A percentile compares a stretch with the other conserved stretches of the same genome.
These are phyloP conservation scores for Idris sp. DNA, from an alignment of 1,140 invertebrate species.

Conservation along the genomic window DNA sequence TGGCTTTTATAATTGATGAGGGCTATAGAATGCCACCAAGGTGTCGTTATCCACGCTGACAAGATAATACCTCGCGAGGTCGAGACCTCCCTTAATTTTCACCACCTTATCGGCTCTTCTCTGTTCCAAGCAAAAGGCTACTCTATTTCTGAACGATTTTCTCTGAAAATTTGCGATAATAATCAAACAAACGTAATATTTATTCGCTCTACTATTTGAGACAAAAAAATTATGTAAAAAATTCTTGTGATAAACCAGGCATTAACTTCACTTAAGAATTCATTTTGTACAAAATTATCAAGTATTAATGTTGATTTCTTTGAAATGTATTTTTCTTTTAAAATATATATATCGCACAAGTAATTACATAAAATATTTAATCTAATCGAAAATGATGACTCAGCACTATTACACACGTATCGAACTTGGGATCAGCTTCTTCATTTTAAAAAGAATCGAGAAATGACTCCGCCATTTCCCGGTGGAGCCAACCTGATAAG, in stretches of 20 bases:
- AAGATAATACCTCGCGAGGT: conserved; percentile 75
- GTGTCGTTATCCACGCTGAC: conserved; percentile 75
- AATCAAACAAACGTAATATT: too few relatives aligned
- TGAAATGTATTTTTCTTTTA: too few relatives aligned
- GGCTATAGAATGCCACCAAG: conserved; percentile 72
- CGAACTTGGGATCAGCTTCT: conserved; percentile 66
- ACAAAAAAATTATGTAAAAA: too few relatives aligned
- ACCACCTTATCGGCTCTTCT: conserved; percentile 45
- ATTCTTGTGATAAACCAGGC: too few relatives aligned
- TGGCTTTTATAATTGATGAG: conserved; percentile 76
- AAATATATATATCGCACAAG: too few relatives aligned
- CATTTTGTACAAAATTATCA: too few relatives aligned
- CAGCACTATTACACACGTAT: conserved; percentile 57
- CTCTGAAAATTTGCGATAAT: conserved; percentile 30
- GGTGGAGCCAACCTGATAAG: conserved; percentile 64
- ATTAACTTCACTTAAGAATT: too few relatives aligned
- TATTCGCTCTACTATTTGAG: too few relatives aligned
- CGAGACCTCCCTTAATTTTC: conserved; percentile 59
- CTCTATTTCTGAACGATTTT: conserved; percentile 39
- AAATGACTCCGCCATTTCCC: conserved; percentile 63
- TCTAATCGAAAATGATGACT: conserved; percentile 35
- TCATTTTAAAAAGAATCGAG: conserved; percentile 68
- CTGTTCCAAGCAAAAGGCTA: conserved; percentile 48
- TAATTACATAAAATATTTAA: too few relatives aligned
- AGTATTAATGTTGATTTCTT: too few relatives aligned